Base-by-base conservation (phyloP, 35 echinoderm and acorn worm genomes). In the Ptychodera flava region DNA sequence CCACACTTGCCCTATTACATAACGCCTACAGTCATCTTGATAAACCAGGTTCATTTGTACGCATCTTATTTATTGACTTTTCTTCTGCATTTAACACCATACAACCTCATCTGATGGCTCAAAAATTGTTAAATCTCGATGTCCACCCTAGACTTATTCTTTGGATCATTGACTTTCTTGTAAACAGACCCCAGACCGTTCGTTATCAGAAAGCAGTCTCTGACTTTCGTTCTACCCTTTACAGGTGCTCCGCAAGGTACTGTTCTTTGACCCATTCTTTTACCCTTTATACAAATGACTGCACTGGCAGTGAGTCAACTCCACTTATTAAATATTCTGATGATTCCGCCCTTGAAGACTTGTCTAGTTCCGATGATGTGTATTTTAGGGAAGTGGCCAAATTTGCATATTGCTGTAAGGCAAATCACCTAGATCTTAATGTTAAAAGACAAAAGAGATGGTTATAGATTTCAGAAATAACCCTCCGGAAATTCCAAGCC, bases 201-300 rank as follows among this genome's bases (percentile, higher is more conserved):
- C 84, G 90, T 83, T 86, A 86, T 76, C 16, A 78, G 29, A 88
- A 1, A 14, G 37, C 37, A 27, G 33, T 16, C 10, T 89, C 91
- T 0, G 77, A 31, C 32, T 10, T 45, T 32, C 77, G 88, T 32
- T 16, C 27, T 12, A 89, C 82, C n/a, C 27, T 79, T 85, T 86
- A 91, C 90, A 29, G 85, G 85, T 10, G 78, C 78, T 33, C 80
- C 90, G 75, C 90, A 91, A 33, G 90, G 91, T 38, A 93, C 91
- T 35, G 90, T 92, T 37, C n/a, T 91, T 1, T 82, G 77, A 6
- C 90, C 85, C 10, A 84, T 88, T 35, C 36, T 93, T 90, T 93
- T 87, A 78, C 92, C 2, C 53, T 93, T 30, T 90, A 90, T 80
- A 93, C 92, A 36, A 76, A 53, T 38, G 92, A 90, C 36, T 82